Evolutionary conservation across 2,113 vertebrate genomes (phyloP), one percentile per base, ranked within the genome.

Genomic region (Siniperca knerii): DNA sequence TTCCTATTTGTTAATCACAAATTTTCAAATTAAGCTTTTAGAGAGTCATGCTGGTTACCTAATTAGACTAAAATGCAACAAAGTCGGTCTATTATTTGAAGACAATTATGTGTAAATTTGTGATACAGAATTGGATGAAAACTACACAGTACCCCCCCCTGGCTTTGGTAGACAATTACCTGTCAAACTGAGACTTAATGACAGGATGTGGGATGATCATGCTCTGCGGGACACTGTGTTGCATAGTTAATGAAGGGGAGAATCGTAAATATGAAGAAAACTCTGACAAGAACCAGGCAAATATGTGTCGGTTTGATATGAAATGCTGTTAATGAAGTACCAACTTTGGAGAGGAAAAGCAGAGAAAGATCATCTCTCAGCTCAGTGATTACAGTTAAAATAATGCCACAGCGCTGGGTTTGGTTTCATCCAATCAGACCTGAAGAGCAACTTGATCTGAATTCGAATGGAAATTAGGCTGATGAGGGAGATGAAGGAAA

Each of bases 391-490:
- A 72, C 40, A 77, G 69, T 46, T 71, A 4, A 57, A 78, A 74
- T 79, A 1, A 82, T 76, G 81, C 78, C 61, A 62, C 79, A 72
- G 54, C 40, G 52, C 21, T 16, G 35, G 40, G 20, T 69, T 86
- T 29, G 18, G 18, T 37, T 78, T 90, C 72, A 57, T 79, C 48
- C 54, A 69, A 46, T 72, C 76, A 82, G 68, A 84, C 62, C 65
- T 66, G 73, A 11, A 52, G 69, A 85, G 67, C 50, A 42, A 76
- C 42, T 54, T 61, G 44, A 81, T 79, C 58, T 61, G 64, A 68
- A 60, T 73, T 79, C 35, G 9, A 82, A 70, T 71, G 69, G 69
- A 86, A 81, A 90, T 79, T 57, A 66, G 60, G 44, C 46, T 78
- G 75, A 87, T 77, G 73, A 77, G 48, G 64, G 15, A 0, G 50